phyloP scores from a whole-genome alignment of 2,113 vertebrate genomes.

The Puffinus mauretanicus region DNA sequence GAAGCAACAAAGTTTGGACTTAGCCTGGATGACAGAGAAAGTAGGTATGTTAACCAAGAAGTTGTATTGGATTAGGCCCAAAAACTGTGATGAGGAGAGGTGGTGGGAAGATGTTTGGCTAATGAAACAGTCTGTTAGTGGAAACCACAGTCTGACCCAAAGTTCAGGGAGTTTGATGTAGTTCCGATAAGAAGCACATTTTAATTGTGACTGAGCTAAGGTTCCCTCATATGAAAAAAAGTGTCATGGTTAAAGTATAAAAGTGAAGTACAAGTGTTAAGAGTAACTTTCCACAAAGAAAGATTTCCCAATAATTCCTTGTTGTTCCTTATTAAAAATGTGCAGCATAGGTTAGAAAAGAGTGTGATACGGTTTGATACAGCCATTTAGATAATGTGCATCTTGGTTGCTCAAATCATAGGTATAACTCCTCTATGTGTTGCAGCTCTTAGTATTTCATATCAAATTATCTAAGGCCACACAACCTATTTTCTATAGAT shows the following conservation, averaged over 20 bases:
- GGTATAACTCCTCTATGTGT: neutral
- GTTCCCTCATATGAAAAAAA: neutral
- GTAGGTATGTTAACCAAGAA: neutral
- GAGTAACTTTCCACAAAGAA: neutral
- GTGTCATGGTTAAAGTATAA: neutral
- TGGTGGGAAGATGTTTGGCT: neutral
- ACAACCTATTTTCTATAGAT: neutral
- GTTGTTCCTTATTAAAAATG: neutral
- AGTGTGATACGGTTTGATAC: neutral
- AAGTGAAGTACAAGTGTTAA: neutral
- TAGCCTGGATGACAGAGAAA: neutral
- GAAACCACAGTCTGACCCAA: neutral
- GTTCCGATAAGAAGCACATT: neutral
- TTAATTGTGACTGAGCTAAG: neutral
- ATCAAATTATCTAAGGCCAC: neutral
- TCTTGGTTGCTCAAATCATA: neutral
- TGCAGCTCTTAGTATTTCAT: neutral
- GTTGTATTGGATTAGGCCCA: neutral
- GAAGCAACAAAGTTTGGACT: neutral
- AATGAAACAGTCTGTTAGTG: neutral
- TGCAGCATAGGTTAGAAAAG: neutral
- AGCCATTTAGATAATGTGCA: neutral
- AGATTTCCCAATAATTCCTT: neutral
- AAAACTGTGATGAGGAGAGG: neutral
- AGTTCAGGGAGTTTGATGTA: neutral